Evolutionary conservation across 2,113 vertebrate species (phyloP).

Genomic region (Dolichallabes microphthalmus): DNA sequence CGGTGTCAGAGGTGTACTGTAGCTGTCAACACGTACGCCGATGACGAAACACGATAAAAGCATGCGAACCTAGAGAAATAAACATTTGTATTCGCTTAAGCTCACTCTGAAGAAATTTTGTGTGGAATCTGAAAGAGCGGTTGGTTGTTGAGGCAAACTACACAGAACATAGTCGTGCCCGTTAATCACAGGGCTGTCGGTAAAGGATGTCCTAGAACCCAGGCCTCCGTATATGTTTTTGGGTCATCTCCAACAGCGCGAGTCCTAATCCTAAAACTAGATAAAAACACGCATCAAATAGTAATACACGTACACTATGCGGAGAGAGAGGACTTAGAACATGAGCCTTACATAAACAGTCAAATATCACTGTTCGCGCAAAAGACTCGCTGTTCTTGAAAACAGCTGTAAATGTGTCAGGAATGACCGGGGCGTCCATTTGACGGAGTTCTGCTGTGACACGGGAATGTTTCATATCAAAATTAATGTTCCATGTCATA

Average conservation of each 20-base stretch:
- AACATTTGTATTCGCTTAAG: not conserved
- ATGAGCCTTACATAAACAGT: not conserved
- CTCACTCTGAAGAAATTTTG: not conserved
- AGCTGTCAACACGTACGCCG: not conserved
- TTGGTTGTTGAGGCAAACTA: not conserved
- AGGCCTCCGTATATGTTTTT: not conserved
- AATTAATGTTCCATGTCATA: slow-evolving; percentile 4
- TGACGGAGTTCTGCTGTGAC: not conserved
- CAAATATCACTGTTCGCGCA: not conserved
- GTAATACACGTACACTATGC: not conserved
- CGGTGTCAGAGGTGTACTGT: not conserved
- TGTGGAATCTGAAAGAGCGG: not conserved
- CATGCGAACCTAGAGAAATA: not conserved
- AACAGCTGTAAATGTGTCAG: slow-evolving; percentile 8
- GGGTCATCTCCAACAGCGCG: not conserved
- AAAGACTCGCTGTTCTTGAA: not conserved
- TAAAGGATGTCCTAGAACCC: not conserved
- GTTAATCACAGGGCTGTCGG: not conserved
- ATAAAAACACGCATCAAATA: not conserved
- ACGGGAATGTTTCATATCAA: not conserved
- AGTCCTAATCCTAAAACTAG: not conserved
- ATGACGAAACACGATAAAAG: not conserved
- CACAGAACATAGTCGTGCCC: not conserved
- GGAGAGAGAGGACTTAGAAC: not conserved
- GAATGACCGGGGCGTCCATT: not conserved